Conservation (phyloP, 2,888 invertebrate species). For the Thumatha senex region DNA sequence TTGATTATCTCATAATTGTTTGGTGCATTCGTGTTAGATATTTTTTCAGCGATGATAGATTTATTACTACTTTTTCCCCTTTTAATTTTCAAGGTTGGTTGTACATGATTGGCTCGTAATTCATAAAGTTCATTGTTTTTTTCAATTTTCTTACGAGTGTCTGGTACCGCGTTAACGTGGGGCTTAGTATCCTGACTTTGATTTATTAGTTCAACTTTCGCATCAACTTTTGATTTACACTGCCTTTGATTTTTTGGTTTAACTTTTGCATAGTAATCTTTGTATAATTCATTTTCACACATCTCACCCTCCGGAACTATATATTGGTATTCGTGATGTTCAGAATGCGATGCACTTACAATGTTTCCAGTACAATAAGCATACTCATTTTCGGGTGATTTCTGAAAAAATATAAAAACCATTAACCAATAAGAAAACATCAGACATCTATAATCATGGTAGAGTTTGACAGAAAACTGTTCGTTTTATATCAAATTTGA, state of each 20-base stretch:
- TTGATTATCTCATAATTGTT: too few relatives aligned
- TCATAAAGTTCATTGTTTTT: neutral
- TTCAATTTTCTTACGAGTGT: neutral
- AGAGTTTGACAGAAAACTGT: too few relatives aligned
- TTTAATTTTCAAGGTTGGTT: neutral
- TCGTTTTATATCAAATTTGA: too few relatives aligned
- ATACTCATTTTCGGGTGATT: neutral
- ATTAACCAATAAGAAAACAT: too few relatives aligned
- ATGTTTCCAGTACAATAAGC: neutral
- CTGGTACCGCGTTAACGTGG: neutral
- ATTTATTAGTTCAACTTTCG: neutral
- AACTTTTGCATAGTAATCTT: neutral
- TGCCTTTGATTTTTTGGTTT: slow-evolving; percentile 2
- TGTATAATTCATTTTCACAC: neutral
- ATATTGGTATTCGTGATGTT: neutral
- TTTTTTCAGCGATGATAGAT: neutral
- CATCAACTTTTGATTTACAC: neutral
- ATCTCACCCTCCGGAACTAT: neutral
- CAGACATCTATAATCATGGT: too few relatives aligned
- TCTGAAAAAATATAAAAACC: slow-evolving; percentile 1
- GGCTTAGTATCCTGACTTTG: neutral
- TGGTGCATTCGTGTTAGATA: too few relatives aligned
- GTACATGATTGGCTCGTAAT: neutral
- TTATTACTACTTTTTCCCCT: neutral
- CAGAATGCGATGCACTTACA: neutral